Evolutionary conservation across 2,113 vertebrate species (phyloP).

Genomic region (Octodon degus): DNA sequence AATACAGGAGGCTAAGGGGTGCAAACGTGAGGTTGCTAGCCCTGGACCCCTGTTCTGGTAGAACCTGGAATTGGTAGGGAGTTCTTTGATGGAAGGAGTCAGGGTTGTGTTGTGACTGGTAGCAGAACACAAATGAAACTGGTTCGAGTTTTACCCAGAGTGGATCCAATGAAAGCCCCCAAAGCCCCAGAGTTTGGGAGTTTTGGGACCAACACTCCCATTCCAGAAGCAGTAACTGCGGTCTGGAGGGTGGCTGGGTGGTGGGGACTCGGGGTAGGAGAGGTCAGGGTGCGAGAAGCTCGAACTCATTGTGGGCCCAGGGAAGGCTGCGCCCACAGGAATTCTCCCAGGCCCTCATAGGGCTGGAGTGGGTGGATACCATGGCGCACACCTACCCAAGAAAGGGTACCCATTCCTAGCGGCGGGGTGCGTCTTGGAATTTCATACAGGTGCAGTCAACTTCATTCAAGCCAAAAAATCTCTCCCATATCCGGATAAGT

Average conservation of each 20-base stretch:
- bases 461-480: neutral
- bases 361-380: neutral
- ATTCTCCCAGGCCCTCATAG: neutral
- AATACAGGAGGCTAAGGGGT: neutral
- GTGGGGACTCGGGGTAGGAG: neutral
- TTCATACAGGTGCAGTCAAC: neutral
- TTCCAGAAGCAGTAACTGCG: neutral
- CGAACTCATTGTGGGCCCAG: neutral
- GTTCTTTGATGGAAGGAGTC: neutral
- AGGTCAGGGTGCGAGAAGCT: neutral
- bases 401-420: neutral
- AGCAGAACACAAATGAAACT: constrained; percentile 19
- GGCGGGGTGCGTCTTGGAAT: neutral
- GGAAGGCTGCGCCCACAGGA: neutral
- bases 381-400: neutral
- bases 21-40: neutral
- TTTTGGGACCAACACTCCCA: neutral
- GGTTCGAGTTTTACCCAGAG: neutral
- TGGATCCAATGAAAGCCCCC: neutral
- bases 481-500: neutral
- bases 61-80: neutral
- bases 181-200: neutral
- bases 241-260: neutral
- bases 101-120: neutral
- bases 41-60: neutral